Conservation (phyloP, 2,797 vertebrate species). For the Sebastes kiyomatsui region DNA sequence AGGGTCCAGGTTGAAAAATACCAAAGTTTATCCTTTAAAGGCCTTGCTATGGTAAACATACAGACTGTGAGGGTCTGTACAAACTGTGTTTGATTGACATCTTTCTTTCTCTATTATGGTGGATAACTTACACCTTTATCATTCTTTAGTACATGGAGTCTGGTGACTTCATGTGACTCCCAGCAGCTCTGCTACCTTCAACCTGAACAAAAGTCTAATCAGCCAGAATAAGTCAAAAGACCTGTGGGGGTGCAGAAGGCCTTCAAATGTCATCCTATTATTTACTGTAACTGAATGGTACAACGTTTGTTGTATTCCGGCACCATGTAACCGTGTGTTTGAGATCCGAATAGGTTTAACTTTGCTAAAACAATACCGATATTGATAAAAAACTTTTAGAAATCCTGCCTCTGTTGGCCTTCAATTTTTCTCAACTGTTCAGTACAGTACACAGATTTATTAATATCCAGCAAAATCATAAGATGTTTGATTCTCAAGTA, state of each 20-base stretch:
- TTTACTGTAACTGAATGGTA: background rate
- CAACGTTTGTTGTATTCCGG: background rate
- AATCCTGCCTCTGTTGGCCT: background rate
- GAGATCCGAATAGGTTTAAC: background rate
- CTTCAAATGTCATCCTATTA: constrained; percentile 3
- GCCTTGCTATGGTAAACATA: no score
- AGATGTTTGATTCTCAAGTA: background rate
- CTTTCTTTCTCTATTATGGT: background rate
- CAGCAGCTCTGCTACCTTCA: background rate
- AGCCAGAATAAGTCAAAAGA: background rate
- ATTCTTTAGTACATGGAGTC: background rate
- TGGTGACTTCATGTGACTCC: background rate
- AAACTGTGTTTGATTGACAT: background rate
- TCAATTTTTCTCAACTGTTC: background rate
- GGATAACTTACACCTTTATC: background rate
- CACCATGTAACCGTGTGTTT: background rate
- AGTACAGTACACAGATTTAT: background rate
- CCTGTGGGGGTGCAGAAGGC: background rate
- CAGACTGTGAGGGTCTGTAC: no score
- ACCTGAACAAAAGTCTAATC: background rate
- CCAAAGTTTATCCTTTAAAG: no score
- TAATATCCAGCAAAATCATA: background rate
- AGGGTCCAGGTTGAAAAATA: no score
- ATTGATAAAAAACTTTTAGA: background rate
- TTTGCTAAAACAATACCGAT: background rate